phyloP scores from a whole-genome alignment of 2,797 vertebrate genomes.

The Manis crassicaudata region DNA sequence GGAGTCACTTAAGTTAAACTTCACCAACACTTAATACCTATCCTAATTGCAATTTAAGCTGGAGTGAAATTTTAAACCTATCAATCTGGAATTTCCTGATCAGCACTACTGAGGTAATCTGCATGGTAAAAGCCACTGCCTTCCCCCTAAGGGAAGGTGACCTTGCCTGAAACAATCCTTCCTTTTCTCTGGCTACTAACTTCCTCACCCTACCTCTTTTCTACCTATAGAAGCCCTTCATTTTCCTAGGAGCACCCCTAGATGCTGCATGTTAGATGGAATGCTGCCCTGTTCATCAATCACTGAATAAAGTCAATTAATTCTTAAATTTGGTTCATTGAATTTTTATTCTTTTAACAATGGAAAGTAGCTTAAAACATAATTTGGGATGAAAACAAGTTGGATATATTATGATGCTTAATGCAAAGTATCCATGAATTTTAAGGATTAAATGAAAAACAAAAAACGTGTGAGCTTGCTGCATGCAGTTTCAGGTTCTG shows the following conservation, averaged over 20 bases:
- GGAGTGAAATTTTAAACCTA: neutral
- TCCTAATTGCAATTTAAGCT: neutral
- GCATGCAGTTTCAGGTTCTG: neutral
- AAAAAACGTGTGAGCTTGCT: neutral
- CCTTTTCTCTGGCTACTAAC: neutral
- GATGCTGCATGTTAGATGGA: neutral
- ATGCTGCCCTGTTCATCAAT: neutral
- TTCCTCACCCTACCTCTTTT: neutral
- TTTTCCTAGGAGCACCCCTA: neutral
- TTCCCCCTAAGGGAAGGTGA: neutral
- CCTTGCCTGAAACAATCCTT: neutral
- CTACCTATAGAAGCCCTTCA: neutral
- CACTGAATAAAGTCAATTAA: neutral
- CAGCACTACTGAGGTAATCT: neutral
- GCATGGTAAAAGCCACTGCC: neutral
- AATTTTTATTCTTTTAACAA: neutral
- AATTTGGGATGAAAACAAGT: constrained; percentile 4
- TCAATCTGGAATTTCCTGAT: neutral
- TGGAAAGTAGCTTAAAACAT: neutral
- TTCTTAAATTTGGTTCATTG: neutral
- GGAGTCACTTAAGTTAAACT: neutral
- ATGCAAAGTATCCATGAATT: neutral
- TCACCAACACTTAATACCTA: neutral
- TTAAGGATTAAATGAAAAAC: neutral
- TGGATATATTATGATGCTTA: neutral